A percentile compares a stretch with the other conserved stretches of the same genome.
Evolutionary conservation across 2,113 vertebrate species (phyloP).

Genomic region (Antechinus flavipes): DNA sequence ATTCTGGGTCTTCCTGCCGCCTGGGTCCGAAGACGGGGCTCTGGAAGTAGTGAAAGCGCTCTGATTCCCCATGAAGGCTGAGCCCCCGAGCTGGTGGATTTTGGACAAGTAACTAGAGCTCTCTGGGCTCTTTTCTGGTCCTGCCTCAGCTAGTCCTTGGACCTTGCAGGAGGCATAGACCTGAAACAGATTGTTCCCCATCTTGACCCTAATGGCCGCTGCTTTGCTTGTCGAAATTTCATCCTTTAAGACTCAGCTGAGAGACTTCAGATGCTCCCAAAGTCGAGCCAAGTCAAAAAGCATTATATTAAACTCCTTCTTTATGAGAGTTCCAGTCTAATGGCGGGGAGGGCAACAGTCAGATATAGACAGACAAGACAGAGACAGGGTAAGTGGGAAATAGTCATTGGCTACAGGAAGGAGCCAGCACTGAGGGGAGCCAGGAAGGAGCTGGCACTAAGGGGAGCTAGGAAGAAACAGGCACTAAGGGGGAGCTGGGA

Average conservation of each 20-base stretch:
- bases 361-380: not conserved
- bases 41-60: rapidly evolving
- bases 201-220: not conserved
- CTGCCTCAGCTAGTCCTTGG: not conserved
- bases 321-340: not conserved
- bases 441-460: not conserved
- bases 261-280: not conserved
- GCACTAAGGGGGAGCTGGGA: not conserved
- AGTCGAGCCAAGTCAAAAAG: not conserved
- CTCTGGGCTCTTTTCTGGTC: not conserved
- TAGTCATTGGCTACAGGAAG: no score
- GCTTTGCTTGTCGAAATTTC: not conserved
- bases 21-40: not conserved
- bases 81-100: not conserved
- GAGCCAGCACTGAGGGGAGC: no score
- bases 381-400: not conserved
- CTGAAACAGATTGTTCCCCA: not conserved
- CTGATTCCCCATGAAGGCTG: not conserved
- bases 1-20: not conserved
- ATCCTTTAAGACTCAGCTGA: not conserved
- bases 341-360: not conserved
- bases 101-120: not conserved
- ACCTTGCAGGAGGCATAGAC: no score
- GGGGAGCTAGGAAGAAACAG: no score
- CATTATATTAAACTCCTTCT: not conserved